Conservation (phyloP, 2,113 vertebrate species). For the Galbula dea region DNA sequence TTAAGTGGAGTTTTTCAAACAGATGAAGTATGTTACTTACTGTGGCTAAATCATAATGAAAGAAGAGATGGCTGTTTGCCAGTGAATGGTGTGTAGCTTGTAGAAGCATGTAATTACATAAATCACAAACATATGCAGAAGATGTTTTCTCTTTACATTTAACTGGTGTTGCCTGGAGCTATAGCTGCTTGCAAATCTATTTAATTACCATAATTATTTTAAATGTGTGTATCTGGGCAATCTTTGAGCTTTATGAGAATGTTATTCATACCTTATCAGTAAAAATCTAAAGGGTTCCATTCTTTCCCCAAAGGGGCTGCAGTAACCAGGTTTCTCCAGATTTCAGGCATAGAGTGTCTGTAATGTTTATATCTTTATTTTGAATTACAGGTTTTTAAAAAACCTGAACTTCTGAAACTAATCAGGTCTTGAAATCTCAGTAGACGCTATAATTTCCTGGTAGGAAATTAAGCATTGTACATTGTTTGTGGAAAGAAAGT, state of each 20-base stretch:
- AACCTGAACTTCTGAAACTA: slow-evolving; percentile 49
- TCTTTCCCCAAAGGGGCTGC: slow-evolving; percentile 27
- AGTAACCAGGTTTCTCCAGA: slow-evolving; percentile 47
- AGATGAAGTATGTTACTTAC: slow-evolving; percentile 40
- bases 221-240: slow-evolving; percentile 68
- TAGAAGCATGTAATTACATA: slow-evolving; percentile 69
- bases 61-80: slow-evolving; percentile 63
- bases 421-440: slow-evolving; percentile 63
- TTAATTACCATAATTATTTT: slow-evolving; percentile 75
- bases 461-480: slow-evolving; percentile 65
- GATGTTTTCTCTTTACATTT: slow-evolving; percentile 69
- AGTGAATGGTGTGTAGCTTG: slow-evolving; percentile 62
- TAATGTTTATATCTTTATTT: slow-evolving; percentile 54
- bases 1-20: slow-evolving; percentile 49
- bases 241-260: slow-evolving; percentile 70
- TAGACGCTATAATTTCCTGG: slow-evolving; percentile 58
- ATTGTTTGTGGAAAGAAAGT: slow-evolving; percentile 57
- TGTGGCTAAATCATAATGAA: slow-evolving; percentile 49
- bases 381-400: slow-evolving; percentile 52
- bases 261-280: slow-evolving; percentile 70
- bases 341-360: neutral
- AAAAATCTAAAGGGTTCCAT: slow-evolving; percentile 59
- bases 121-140: slow-evolving; percentile 73
- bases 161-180: slow-evolving; percentile 65
- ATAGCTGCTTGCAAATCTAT: slow-evolving; percentile 66